These are phyloP conservation scores for pig (Sus scrofa) DNA, from an alignment of 2,113 vertebrate species.

Conservation along the genomic window T2T-Sscrofa CM000814.6:34939001-34939500, in stretches of 20 bases:
- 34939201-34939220: background rate
- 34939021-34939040: slow-evolving; percentile 68
- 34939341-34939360: background rate
- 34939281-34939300: background rate
- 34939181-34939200: background rate
- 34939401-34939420: background rate
- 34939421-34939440: too few species aligned
- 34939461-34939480: background rate
- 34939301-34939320: background rate
- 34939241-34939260: background rate
- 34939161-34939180: slow-evolving; percentile 42
- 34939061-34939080: slow-evolving; percentile 46
- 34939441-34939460: background rate
- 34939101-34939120: background rate
- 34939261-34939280: background rate
- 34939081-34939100: slow-evolving; percentile 38
- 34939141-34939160: background rate
- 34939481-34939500: rapidly evolving
- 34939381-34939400: too few species aligned
- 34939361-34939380: background rate
- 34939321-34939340: background rate
- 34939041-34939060: slow-evolving; percentile 46
- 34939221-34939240: background rate
- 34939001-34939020: slow-evolving; percentile 60
- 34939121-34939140: background rate